Evolutionary conservation across 2,113 vertebrate genomes (phyloP).

Genomic region (Danio rerio): DNA sequence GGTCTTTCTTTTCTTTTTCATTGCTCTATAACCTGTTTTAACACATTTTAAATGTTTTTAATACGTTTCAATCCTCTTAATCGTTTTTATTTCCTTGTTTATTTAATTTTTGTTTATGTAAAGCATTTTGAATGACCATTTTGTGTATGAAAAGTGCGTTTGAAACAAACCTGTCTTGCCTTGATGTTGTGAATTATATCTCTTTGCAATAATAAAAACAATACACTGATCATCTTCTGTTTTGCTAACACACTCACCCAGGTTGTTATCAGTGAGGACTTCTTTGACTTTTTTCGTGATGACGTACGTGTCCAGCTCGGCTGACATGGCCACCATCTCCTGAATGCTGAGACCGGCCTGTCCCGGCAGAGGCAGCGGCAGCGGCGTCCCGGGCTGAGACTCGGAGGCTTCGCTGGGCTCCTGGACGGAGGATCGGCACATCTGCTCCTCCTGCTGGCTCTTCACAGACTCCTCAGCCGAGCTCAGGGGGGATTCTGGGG

Average conservation of each 20-base stretch:
- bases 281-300: constrained; percentile 92
- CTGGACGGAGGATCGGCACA: constrained; percentile 72
- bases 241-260: constrained; percentile 75
- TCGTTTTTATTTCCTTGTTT: no score
- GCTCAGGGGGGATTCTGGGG: constrained; percentile 87
- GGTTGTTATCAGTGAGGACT: constrained; percentile 90
- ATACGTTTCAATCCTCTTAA: no score
- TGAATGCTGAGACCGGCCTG: constrained; percentile 89
- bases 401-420: constrained; percentile 80
- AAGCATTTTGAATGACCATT: no score
- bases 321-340: constrained; percentile 86
- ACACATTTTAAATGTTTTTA: no score
- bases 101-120: no score
- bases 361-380: constrained; percentile 77
- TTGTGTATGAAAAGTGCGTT: no score
- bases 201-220: no score
- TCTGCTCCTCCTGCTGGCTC: constrained; percentile 80
- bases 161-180: no score
- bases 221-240: neutral
- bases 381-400: constrained; percentile 75
- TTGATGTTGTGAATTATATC: no score
- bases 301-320: constrained; percentile 89
- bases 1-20: no score
- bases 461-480: constrained; percentile 85
- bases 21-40: no score